These are phyloP conservation scores for Malthinus flaveolus DNA, from an alignment of 2,888 invertebrate species.

Conservation along the genomic window DNA sequence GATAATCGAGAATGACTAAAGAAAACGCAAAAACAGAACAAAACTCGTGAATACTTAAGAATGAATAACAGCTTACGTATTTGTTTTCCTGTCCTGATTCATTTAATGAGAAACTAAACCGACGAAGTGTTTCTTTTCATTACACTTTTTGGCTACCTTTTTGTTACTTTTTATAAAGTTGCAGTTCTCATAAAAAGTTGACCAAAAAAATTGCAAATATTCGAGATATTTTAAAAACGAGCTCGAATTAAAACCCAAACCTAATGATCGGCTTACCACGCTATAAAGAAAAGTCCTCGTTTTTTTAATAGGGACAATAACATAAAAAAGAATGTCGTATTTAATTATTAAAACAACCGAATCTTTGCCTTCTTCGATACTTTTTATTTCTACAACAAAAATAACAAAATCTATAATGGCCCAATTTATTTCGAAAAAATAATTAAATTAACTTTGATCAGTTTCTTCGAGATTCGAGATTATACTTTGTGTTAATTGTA, in stretches of 20 bases:
- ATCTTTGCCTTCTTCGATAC: neutral
- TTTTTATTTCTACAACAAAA: no score
- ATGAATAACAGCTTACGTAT: conserved; percentile 18
- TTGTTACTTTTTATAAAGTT: neutral
- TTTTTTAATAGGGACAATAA: no score
- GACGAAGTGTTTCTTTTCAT: neutral
- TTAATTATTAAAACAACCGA: conserved; percentile 12
- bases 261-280: conserved; percentile 9
- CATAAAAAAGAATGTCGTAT: no score
- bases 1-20: conserved; percentile 21
- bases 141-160: neutral
- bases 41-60: conserved; percentile 7
- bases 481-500: neutral
- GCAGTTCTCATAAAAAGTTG: conserved; percentile 10
- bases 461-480: no score
- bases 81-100: conserved; percentile 15
- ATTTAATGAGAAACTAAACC: conserved; percentile 10
- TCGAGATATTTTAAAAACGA: conserved; percentile 10
- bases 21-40: conserved; percentile 16
- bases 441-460: no score
- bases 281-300: no score
- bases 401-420: no score
- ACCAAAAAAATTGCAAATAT: conserved; percentile 8
- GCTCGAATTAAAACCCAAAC: neutral
- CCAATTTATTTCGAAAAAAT: no score